Evolutionary conservation across 2,888 invertebrate genomes (phyloP), one percentile per base, ranked within the genome.

Genomic region (Macrosoma leucophasiata): DNA sequence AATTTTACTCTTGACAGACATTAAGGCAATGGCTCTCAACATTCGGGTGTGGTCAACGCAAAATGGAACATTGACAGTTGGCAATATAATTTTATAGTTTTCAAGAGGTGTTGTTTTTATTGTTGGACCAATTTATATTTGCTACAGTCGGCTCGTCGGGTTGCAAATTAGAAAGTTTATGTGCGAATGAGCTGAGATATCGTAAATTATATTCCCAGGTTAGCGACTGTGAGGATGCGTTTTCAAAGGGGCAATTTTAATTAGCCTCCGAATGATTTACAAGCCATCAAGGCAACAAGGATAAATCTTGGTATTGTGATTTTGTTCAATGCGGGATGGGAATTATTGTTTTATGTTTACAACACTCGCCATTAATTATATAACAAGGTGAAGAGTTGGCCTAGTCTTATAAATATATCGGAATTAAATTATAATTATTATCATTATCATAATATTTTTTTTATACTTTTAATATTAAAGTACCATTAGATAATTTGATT

Each of bases 101-200:
- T 56, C 52, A 48, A 44, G 67, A 68, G 65, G 73, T 73, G 72
- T 76, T 78, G 67, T 70, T 79, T 76, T 82, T 77, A 73, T 79
- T 72, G 64, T 61, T 58, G 49, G 53, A 41, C 59, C 62, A 66
- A 65, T 72, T 67, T 57, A 52, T 67, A 71, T 65, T 68, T 71
- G n/a, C 68, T 68, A 66, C 66, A 65, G 60, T 56, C 62, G 55
- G 60, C 39, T 40, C 41, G 58, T n/a, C 51, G 55, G 58, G 45
- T 58, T 58, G 73, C 76, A 81, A 79, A 79, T 84, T 77, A 79
- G 79, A 82, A 81, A 76, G 78, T 74, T 82, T 78, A 75, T 70
- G 75, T 60, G 64, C 56, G 59, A 64, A 69, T 66, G 63, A 64
- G 56, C 61, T 50, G 56, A 66, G 62, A 69, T 71, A 64, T 74